Evolutionary conservation across 2,888 invertebrate genomes (phyloP).

Genomic region (Amorpha juglandis): DNA sequence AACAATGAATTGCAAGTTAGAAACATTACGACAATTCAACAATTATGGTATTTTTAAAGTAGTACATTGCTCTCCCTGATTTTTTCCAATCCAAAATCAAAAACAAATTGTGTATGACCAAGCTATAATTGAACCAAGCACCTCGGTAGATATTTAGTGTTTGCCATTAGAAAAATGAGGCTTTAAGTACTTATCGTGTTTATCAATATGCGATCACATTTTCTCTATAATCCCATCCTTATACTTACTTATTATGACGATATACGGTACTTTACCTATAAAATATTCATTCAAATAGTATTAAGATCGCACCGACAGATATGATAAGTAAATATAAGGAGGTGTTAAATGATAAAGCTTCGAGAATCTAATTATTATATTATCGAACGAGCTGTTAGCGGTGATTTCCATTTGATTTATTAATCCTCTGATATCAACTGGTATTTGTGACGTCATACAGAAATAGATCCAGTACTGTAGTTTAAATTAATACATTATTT

Average conservation of each 20-base stretch:
- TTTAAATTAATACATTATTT: no score
- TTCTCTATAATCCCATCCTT: slow-evolving; percentile 7
- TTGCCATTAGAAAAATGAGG: background rate
- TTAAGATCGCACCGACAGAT: slow-evolving; percentile 54
- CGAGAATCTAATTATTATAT: slow-evolving; percentile 49
- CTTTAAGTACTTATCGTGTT: background rate
- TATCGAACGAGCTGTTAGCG: slow-evolving; percentile 52
- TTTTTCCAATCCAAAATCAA: no score
- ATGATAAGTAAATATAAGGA: slow-evolving; percentile 52
- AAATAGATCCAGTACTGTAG: background rate
- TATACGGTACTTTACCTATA: slow-evolving; percentile 27
- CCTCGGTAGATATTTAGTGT: no score
- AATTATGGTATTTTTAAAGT: no score
- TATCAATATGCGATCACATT: slow-evolving; percentile 7
- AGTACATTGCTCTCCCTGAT: no score
- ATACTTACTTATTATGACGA: slow-evolving; percentile 6
- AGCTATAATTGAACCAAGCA: no score
- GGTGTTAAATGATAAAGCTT: slow-evolving; percentile 57
- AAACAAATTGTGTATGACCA: no score
- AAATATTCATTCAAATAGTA: slow-evolving; percentile 27
- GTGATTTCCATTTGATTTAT: slow-evolving; percentile 59
- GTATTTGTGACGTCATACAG: slow-evolving; percentile 1
- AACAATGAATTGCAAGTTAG: no score
- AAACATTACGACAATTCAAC: no score
- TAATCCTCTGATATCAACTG: slow-evolving; percentile 33